Conservation (phyloP, 2,888 invertebrate genomes). For the Nomada flava region DNA sequence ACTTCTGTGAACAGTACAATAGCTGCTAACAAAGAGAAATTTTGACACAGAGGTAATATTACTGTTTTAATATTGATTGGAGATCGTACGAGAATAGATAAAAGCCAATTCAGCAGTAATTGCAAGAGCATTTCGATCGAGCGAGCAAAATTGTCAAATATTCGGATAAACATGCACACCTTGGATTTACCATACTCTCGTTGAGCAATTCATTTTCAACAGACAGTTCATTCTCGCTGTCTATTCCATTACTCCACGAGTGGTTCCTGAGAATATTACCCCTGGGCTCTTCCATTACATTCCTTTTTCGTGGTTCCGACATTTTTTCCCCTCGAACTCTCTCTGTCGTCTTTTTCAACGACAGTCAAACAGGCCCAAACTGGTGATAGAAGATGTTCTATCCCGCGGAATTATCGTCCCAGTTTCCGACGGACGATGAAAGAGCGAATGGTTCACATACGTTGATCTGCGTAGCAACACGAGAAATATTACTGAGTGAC, state of each 20-base stretch:
- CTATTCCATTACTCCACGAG: slow-evolving; percentile 78
- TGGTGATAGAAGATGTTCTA: slow-evolving; percentile 20
- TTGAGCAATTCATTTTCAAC: slow-evolving; percentile 60
- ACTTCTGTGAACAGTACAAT: slow-evolving; percentile 4
- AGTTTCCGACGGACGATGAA: slow-evolving; percentile 47
- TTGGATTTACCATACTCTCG: slow-evolving; percentile 65
- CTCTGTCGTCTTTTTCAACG: not conserved
- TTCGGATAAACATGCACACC: slow-evolving; percentile 66
- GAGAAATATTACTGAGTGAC: slow-evolving; percentile 20
- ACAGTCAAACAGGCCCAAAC: not conserved
- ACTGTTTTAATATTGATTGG: slow-evolving; percentile 5
- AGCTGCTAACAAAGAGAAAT: slow-evolving; percentile 32
- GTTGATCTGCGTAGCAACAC: slow-evolving; percentile 54
- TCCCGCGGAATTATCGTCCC: slow-evolving; percentile 60
- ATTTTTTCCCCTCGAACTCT: slow-evolving; percentile 20
- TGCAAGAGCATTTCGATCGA: not conserved
- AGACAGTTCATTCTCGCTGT: slow-evolving; percentile 75
- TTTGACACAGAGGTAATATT: slow-evolving; percentile 11
- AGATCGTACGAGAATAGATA: not conserved
- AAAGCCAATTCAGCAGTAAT: not conserved
- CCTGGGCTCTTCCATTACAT: slow-evolving; percentile 40
- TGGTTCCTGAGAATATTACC: slow-evolving; percentile 75
- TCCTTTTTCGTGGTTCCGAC: slow-evolving; percentile 47
- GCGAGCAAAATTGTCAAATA: slow-evolving; percentile 10
- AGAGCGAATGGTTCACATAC: slow-evolving; percentile 56